Evolutionary conservation across 2,888 invertebrate species (phyloP).

Genomic region (Orgyia antiqua): DNA sequence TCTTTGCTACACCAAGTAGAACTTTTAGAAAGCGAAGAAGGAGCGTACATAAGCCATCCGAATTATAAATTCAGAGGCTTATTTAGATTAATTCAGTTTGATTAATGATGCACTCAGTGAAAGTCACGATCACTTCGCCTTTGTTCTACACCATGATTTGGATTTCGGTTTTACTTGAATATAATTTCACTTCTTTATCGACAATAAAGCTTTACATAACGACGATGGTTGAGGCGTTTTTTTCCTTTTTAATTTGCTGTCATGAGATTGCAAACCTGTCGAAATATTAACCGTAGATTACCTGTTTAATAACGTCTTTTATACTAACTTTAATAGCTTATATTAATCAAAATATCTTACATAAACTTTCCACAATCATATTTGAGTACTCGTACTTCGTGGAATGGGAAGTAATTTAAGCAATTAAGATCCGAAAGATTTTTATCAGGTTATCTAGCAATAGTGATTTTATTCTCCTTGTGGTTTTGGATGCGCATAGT

Average conservation of each 20-base stretch:
- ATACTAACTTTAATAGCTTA: slow-evolving; percentile 9
- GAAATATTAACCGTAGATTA: slow-evolving; percentile 20
- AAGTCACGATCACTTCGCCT: slow-evolving; percentile 34
- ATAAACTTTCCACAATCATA: no score
- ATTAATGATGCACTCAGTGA: slow-evolving; percentile 57
- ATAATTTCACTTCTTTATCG: slow-evolving; percentile 36
- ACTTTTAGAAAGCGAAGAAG: no score
- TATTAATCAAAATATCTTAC: slow-evolving; percentile 14
- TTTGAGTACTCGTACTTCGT: no score
- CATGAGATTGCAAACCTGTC: slow-evolving; percentile 21
- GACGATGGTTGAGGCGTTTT: slow-evolving; percentile 13
- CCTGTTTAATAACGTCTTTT: slow-evolving; percentile 7
- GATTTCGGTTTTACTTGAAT: slow-evolving; percentile 32
- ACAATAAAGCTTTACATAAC: slow-evolving; percentile 23
- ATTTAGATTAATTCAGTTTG: slow-evolving; percentile 59
- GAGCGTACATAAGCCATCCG: no score
- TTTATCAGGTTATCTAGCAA: no score
- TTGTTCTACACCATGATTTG: slow-evolving; percentile 42
- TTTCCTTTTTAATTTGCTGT: slow-evolving; percentile 9
- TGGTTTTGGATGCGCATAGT: no score
- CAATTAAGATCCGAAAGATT: no score
- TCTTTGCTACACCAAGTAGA: no score
- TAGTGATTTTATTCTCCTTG: no score
- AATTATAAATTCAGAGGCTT: slow-evolving; percentile 29
- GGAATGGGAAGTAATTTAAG: no score